Evolutionary conservation across 2,888 invertebrate genomes (phyloP).

Genomic region (Melanostoma mellinum): DNA sequence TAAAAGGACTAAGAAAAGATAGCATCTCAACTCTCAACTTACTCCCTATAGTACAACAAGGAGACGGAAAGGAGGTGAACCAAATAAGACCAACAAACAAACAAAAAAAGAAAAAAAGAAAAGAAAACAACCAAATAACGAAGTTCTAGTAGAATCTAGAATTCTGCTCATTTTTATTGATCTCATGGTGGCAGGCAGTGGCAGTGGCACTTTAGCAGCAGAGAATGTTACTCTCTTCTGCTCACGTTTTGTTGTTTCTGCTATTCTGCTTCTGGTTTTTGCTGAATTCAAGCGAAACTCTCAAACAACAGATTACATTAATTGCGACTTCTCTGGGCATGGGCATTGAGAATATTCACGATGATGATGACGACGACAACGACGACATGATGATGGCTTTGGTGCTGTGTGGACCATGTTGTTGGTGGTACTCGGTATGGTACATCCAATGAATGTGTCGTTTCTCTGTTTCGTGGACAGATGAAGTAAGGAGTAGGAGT

Average conservation of each 20-base stretch:
- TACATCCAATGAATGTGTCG: constrained; percentile 59
- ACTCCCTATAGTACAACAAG: no score
- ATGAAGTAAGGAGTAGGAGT: constrained; percentile 8
- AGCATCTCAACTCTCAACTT: background rate
- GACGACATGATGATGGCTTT: constrained; percentile 9
- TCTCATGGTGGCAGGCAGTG: constrained; percentile 31
- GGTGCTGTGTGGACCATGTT: constrained; percentile 35
- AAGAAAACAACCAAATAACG: constrained; percentile 22
- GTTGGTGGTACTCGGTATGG: constrained; percentile 3
- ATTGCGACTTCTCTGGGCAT: constrained; percentile 71
- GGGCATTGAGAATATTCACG: constrained; percentile 67
- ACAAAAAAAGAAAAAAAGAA: constrained; percentile 10
- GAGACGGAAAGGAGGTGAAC: no score
- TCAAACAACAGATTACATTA: constrained; percentile 72
- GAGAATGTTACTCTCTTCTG: constrained; percentile 64
- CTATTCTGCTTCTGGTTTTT: constrained; percentile 13
- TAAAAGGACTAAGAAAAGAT: constrained; percentile 53
- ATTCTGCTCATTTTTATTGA: constrained; percentile 70
- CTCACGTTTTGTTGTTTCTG: constrained; percentile 7
- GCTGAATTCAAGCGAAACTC: constrained; percentile 66
- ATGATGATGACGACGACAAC: constrained; percentile 19
- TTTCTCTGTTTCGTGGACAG: constrained; percentile 39
- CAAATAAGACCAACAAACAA: background rate
- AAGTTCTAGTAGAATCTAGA: constrained; percentile 20
- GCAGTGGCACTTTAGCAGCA: background rate